Evolutionary conservation across 2,797 vertebrate species (phyloP).

Genomic region (Phyllotis vaccarum): DNA sequence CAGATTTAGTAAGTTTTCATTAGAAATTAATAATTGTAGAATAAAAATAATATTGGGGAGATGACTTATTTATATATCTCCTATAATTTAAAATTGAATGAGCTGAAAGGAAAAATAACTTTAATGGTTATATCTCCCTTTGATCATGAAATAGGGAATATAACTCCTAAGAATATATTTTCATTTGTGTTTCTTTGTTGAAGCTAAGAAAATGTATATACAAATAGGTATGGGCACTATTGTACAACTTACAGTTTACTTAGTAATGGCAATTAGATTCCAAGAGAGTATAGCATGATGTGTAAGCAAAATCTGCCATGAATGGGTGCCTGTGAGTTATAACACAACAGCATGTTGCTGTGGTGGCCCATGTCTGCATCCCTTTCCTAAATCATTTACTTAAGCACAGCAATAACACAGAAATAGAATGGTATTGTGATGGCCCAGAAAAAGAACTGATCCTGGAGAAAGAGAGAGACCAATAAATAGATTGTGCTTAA

Average conservation of each 20-base stretch:
- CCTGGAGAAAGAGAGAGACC: slow-evolving; percentile 25
- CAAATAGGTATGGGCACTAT: slow-evolving; percentile 13
- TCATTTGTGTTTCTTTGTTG: slow-evolving; percentile 27
- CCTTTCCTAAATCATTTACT: slow-evolving; percentile 12
- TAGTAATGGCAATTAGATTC: slow-evolving; percentile 37
- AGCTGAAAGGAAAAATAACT: slow-evolving; percentile 58
- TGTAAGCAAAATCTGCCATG: slow-evolving; percentile 6
- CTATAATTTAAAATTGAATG: slow-evolving; percentile 62
- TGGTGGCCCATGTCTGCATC: not conserved
- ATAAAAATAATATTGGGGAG: slow-evolving; percentile 66
- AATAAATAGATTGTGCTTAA: slow-evolving; percentile 11
- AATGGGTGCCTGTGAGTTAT: not conserved
- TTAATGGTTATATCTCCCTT: not conserved
- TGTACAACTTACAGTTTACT: slow-evolving; percentile 55
- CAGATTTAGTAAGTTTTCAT: slow-evolving; percentile 93
- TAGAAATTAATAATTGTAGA: slow-evolving; percentile 63
- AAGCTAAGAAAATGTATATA: slow-evolving; percentile 55
- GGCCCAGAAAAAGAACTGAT: not conserved
- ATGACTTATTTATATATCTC: slow-evolving; percentile 36
- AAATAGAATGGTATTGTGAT: slow-evolving; percentile 14
- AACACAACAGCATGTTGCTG: not conserved
- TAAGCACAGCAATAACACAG: not conserved
- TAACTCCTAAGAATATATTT: slow-evolving; percentile 61
- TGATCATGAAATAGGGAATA: slow-evolving; percentile 46
- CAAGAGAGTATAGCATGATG: not conserved